Evolutionary conservation across 53 echinoderm and acorn worm genomes (phyloP), one percentile per base, ranked within the genome.

Genomic region (Antedon mediterranea): DNA sequence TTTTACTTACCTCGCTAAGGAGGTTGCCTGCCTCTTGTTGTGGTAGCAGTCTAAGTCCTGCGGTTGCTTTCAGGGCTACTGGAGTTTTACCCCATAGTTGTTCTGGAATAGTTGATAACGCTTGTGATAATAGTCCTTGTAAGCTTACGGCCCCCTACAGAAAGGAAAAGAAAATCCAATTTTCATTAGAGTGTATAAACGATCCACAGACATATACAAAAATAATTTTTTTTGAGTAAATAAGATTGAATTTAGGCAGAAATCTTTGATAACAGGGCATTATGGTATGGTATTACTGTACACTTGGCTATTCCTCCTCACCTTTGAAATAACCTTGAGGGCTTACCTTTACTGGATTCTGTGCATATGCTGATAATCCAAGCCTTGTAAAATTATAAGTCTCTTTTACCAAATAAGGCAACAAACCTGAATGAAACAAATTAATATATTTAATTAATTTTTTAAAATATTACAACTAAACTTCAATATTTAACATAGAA

Each of bases 51-150:
- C 94, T 76, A 30, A 94, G 77, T 73, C 94, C 94, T 34, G 94
- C 94, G 15, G 94, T 94, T 34, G 94, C 94, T 34, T 94, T 94
- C 4, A 94, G 89, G 29, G 94, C 94, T 3, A 94, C 89, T 13
- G 94, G 94, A 9, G 94, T 91, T 0, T 77, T 73, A 0, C 85
- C 75, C 87, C 87, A 91, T 37, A 84, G 82, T 18, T 86, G 79
- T 30, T 80, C 77, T 31, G 94, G 94, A 70, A 94, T 91, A 31
- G 82, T 80, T 30, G 78, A 71, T 43, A 85, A 72, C 72, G 91
- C 91, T 43, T 84, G 43, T 34, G 84, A 70, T 34, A 94, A 83
- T 28, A 91, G 82, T 72, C 73, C 71, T 18, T 80, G 72, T 29
- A 93, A 32, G 0, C 85, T 80, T 15, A 43, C 73, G 28, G 83